Evolutionary conservation across 2,888 invertebrate species (phyloP).

Genomic region (Osmoderma eremita): DNA sequence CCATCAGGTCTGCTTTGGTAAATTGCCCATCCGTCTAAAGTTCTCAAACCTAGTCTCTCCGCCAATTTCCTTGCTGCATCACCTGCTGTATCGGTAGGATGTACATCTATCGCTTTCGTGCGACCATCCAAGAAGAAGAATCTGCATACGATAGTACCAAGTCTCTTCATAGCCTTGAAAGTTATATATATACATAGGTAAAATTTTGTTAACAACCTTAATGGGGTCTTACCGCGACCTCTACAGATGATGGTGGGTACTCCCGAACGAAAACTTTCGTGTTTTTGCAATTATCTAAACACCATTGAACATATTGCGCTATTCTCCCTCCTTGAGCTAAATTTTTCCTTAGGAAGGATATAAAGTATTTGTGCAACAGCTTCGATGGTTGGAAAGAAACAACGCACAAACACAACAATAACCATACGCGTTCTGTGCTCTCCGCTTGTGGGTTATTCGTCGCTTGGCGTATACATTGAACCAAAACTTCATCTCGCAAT

Average conservation of each 20-base stretch:
- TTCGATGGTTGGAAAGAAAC: constrained; percentile 94
- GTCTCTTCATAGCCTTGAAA: constrained; percentile 83
- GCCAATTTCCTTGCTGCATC: constrained; percentile 90
- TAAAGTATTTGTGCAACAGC: constrained; percentile 81
- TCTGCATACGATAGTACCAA: constrained; percentile 91
- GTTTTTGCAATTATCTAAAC: constrained; percentile 90
- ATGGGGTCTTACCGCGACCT: constrained; percentile 79
- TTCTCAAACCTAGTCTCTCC: constrained; percentile 84
- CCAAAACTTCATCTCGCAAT: constrained; percentile 89
- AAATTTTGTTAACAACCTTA: constrained; percentile 1
- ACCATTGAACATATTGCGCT: constrained; percentile 92
- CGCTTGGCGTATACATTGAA: constrained; percentile 87
- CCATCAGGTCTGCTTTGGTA: constrained; percentile 88
- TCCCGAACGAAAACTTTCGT: constrained; percentile 83
- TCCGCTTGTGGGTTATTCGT: constrained; percentile 89
- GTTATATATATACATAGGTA: constrained; percentile 6
- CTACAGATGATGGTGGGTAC: constrained; percentile 90
- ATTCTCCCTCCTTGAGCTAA: constrained; percentile 74
- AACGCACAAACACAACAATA: constrained; percentile 86
- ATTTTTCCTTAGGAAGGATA: constrained; percentile 79
- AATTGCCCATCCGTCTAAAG: constrained; percentile 93
- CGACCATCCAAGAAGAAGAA: constrained; percentile 96
- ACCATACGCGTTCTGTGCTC: constrained; percentile 87
- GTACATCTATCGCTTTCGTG: constrained; percentile 94
- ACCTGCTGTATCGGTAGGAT: constrained; percentile 92